Conservation (phyloP, 2,797 vertebrate genomes). For the Sebastes paucispinis region DNA sequence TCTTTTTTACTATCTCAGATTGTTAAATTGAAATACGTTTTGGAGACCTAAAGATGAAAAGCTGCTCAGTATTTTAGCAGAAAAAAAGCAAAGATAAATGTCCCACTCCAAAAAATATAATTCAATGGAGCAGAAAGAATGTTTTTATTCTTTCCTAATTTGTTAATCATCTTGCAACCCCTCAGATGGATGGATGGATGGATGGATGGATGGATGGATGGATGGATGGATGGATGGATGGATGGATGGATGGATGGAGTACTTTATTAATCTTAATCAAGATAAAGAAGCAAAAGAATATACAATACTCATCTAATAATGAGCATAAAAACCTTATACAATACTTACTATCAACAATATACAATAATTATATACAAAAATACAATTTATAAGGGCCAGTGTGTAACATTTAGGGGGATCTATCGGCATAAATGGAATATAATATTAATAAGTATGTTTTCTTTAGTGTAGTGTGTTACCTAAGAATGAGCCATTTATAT, state of each 20-base stretch:
- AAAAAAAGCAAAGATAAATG: neutral
- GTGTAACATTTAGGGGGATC: too few species aligned
- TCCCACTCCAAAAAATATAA: too few species aligned
- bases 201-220: neutral
- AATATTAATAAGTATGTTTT: too few species aligned
- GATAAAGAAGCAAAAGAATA: neutral
- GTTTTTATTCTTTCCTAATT: neutral
- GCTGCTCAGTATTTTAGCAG: neutral
- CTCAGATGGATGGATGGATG: neutral
- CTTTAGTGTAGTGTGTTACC: too few species aligned
- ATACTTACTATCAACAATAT: neutral
- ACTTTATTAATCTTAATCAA: neutral
- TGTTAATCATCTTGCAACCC: neutral
- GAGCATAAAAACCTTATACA: neutral
- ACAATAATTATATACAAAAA: neutral
- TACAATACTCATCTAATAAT: neutral
- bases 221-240: too few species aligned
- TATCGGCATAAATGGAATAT: fast-evolving
- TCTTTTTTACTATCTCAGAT: neutral
- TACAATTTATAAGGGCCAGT: neutral
- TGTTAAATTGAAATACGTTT: neutral
- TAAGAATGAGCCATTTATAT: fast-evolving
- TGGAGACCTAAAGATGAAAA: neutral
- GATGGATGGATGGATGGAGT: neutral
- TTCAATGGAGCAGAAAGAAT: neutral